Percentiles rank a stretch among this genome's conserved stretches.
Conservation (phyloP, 2,113 vertebrate species). For the Triplophysa rosa region DNA sequence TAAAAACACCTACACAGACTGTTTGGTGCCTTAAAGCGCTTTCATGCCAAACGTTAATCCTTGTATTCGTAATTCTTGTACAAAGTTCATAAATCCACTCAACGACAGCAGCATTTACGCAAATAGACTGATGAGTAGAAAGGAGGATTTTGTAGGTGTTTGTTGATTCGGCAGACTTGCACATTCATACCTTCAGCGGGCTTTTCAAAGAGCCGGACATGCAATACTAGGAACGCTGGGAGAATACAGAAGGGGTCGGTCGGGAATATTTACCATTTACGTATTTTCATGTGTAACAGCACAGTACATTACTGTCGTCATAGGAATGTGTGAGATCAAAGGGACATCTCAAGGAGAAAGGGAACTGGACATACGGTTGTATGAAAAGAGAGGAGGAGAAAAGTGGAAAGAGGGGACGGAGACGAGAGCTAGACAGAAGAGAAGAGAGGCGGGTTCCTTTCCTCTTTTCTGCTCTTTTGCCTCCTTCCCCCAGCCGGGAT, state of each 20-base stretch:
- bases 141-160: neutral
- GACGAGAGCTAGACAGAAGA: constrained; percentile 51
- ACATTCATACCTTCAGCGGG: constrained; percentile 40
- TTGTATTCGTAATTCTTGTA: constrained; percentile 34
- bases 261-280: constrained; percentile 72
- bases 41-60: constrained; percentile 58
- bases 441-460: constrained; percentile 88
- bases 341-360: constrained; percentile 68
- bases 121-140: neutral
- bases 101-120: neutral
- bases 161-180: constrained; percentile 47
- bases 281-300: constrained; percentile 83
- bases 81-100: neutral
- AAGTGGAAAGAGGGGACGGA: constrained; percentile 23
- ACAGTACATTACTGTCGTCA: constrained; percentile 99
- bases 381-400: constrained; percentile 5
- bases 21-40: constrained; percentile 72
- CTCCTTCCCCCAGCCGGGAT: neutral
- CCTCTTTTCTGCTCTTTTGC: constrained; percentile 30
- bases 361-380: constrained; percentile 70
- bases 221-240: constrained; percentile 52
- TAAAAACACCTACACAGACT: constrained; percentile 34
- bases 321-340: constrained; percentile 78
- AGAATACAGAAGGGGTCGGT: constrained; percentile 62
- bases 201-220: constrained; percentile 29